phyloP scores from a whole-genome alignment of 92 coral and sea anemone species.

The Actinernus sp. region DNA sequence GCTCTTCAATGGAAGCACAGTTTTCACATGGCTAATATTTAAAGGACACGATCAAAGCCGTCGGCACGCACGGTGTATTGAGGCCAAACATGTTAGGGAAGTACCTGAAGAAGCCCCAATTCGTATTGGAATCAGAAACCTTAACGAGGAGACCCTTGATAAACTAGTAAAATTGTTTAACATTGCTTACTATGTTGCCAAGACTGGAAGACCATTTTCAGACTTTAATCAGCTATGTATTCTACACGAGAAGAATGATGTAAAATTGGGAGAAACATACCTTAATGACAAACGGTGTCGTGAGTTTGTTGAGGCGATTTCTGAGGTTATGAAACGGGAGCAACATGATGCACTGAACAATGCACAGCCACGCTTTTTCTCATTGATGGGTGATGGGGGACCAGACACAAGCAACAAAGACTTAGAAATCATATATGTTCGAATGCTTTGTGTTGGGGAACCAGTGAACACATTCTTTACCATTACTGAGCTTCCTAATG shows the following conservation, averaged over 20 bases:
- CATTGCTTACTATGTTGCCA: slow-evolving; percentile 17
- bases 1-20: too few species aligned
- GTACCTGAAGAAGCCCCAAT: too few species aligned
- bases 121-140: slow-evolving; percentile 6
- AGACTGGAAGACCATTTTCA: slow-evolving; percentile 17
- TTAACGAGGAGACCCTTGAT: slow-evolving; percentile 5
- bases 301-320: slow-evolving; percentile 22
- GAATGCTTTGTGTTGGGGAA: too few species aligned
- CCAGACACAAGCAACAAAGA: slow-evolving; percentile 47
- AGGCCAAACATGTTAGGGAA: too few species aligned
- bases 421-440: slow-evolving; percentile 29
- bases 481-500: slow-evolving; percentile 33
- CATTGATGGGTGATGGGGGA: slow-evolving; percentile 59
- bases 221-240: slow-evolving; percentile 15
- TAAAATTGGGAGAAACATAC: slow-evolving; percentile 6
- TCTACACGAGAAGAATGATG: slow-evolving; percentile 23
- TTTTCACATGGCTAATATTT: too few species aligned
- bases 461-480: slow-evolving; percentile 21
- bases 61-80: too few species aligned
- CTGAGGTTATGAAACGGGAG: slow-evolving; percentile 30
- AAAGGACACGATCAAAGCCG: too few species aligned
- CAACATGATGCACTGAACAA: slow-evolving; percentile 21
- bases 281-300: slow-evolving; percentile 10
- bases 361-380: slow-evolving; percentile 42
- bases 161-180: slow-evolving; percentile 15